A percentile compares a stretch with the other conserved stretches of the same genome.
Conservation (phyloP, 2,797 vertebrate species). For the Taeniopygia guttata region DNA sequence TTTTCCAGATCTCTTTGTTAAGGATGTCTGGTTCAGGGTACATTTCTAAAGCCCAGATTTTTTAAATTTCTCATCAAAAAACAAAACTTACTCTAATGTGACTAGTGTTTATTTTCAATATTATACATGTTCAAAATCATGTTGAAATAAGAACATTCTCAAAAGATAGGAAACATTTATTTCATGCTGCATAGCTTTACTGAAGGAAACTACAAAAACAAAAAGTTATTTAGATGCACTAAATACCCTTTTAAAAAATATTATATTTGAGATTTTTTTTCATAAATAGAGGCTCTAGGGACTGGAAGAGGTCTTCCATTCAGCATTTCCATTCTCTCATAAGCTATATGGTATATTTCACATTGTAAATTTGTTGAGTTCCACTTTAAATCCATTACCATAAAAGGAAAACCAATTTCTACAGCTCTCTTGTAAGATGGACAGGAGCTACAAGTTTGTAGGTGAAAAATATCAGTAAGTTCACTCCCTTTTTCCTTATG, state of each 20-base stretch:
- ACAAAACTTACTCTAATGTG: not conserved
- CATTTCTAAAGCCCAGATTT: not conserved
- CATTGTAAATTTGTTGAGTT: not conserved
- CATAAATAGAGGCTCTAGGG: not conserved
- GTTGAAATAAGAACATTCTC: not conserved
- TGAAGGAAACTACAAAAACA: not conserved
- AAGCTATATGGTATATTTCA: not conserved
- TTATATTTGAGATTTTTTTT: not conserved
- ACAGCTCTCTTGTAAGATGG: not conserved
- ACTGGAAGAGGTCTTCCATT: not conserved
- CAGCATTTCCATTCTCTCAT: not conserved
- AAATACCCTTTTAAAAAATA: not conserved
- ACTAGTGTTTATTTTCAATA: not conserved
- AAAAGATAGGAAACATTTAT: not conserved
- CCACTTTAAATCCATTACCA: not conserved
- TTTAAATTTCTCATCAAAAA: not conserved
- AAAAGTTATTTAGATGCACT: not conserved
- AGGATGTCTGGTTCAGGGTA: not conserved
- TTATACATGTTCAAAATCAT: not conserved
- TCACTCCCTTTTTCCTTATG: not conserved
- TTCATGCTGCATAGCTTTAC: not conserved
- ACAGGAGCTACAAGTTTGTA: not conserved
- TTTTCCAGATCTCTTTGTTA: not conserved
- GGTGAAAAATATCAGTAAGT: not conserved
- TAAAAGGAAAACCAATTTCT: not conserved